Percentiles rank a stretch among this genome's conserved stretches.
phyloP scores from a whole-genome alignment of 1,140 invertebrate species.

The Amyelois transitella region DNA sequence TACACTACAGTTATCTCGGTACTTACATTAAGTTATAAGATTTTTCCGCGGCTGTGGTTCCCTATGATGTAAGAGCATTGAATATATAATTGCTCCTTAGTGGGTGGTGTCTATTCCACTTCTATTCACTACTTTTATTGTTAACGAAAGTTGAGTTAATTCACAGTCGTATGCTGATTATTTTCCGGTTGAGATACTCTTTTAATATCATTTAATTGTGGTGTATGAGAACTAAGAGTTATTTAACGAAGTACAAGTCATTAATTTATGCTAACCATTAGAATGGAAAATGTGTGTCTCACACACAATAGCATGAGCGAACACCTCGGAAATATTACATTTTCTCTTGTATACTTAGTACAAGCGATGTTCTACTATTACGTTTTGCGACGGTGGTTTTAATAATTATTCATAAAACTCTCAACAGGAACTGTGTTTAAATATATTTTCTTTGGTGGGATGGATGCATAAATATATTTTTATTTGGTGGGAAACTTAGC shows the following conservation, averaged over 20 bases:
- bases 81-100: neutral
- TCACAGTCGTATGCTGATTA: neutral
- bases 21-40: neutral
- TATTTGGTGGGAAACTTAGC: too few species aligned
- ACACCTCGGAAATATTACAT: neutral
- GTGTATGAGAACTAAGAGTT: neutral
- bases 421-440: neutral
- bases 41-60: neutral
- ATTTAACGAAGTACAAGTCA: neutral
- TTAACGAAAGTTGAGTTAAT: neutral
- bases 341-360: neutral
- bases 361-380: too few species aligned
- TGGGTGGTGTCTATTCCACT: neutral
- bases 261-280: neutral
- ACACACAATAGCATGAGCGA: neutral
- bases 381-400: neutral
- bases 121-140: neutral
- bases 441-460: neutral
- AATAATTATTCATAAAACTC: neutral
- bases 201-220: neutral
- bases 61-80: neutral
- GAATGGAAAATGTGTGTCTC: neutral
- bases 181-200: neutral
- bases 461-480: too few species aligned
- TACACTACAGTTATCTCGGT: neutral